phyloP scores from a whole-genome alignment of 2,113 vertebrate genomes.

The Elanoides forficatus region DNA sequence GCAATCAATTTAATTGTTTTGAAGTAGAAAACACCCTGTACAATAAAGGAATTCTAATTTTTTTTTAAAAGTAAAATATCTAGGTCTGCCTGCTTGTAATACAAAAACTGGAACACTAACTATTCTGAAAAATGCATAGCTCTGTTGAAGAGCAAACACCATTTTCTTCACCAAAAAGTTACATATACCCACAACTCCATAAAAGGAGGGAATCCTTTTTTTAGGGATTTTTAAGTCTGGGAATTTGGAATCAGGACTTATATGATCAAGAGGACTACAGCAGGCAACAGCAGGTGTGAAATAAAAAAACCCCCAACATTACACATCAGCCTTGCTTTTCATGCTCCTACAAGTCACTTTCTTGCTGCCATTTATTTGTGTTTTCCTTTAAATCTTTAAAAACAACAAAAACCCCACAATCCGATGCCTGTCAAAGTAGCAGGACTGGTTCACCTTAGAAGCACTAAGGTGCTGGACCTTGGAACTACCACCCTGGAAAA shows the following conservation, averaged over 20 bases:
- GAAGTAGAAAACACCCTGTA: neutral
- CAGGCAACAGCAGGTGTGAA: neutral
- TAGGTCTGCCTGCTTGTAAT: neutral
- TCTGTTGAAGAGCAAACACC: neutral
- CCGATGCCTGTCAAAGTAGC: rapidly evolving
- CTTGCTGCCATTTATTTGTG: neutral
- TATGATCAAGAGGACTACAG: neutral
- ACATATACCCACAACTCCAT: neutral
- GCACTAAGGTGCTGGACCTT: no score
- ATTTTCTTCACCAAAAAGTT: neutral
- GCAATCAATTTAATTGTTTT: neutral
- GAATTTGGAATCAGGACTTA: neutral
- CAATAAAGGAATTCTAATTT: neutral
- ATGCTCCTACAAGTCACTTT: neutral
- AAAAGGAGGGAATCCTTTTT: neutral
- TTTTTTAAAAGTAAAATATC: neutral
- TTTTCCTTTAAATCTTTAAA: neutral
- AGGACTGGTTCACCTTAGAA: neutral
- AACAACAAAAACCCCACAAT: neutral
- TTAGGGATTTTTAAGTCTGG: no score
- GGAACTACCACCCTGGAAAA: neutral
- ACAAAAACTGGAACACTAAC: neutral
- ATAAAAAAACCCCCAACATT: neutral
- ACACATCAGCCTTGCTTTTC: neutral
- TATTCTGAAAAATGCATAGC: neutral